These are phyloP conservation scores for Cyphomyrmex costatus DNA, from an alignment of 1,140 invertebrate species.

Conservation along the genomic window DNA sequence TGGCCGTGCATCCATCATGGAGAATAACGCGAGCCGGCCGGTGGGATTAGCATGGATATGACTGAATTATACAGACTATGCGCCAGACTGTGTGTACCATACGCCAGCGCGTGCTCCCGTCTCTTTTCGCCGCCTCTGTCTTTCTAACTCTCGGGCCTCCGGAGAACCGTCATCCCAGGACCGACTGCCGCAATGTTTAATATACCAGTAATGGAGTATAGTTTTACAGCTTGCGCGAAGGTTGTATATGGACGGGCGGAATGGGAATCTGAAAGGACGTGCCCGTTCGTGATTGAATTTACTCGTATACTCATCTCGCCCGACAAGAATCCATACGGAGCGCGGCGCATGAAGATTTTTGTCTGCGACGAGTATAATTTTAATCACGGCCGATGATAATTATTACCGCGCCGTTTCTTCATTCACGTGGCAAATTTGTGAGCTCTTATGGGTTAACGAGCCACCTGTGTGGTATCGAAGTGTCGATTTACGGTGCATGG, in stretches of 20 bases:
- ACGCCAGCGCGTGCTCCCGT: slow-evolving; percentile 72
- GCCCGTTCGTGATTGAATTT: slow-evolving; percentile 66
- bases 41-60: slow-evolving; percentile 85
- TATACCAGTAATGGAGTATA: slow-evolving; percentile 73
- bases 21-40: slow-evolving; percentile 81
- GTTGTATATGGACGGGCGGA: background rate
- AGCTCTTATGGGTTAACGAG: background rate
- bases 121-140: slow-evolving; percentile 68
- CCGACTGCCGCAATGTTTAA: slow-evolving; percentile 72
- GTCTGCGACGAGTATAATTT: background rate
- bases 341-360: background rate
- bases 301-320: background rate
- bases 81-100: slow-evolving; percentile 83
- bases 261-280: slow-evolving; percentile 18
- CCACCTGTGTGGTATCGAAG: slow-evolving; percentile 5
- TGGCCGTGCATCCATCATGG: slow-evolving; percentile 83
- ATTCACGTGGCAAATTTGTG: slow-evolving; percentile 21
- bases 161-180: slow-evolving; percentile 76
- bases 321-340: background rate
- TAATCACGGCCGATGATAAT: background rate
- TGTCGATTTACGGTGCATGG: background rate
- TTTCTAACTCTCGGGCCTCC: slow-evolving; percentile 71
- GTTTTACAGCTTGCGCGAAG: slow-evolving; percentile 49
- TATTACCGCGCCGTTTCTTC: background rate
- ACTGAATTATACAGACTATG: slow-evolving; percentile 84